Evolutionary conservation across 2,113 vertebrate species (phyloP).

Genomic region (Petrocephalus zakoni): DNA sequence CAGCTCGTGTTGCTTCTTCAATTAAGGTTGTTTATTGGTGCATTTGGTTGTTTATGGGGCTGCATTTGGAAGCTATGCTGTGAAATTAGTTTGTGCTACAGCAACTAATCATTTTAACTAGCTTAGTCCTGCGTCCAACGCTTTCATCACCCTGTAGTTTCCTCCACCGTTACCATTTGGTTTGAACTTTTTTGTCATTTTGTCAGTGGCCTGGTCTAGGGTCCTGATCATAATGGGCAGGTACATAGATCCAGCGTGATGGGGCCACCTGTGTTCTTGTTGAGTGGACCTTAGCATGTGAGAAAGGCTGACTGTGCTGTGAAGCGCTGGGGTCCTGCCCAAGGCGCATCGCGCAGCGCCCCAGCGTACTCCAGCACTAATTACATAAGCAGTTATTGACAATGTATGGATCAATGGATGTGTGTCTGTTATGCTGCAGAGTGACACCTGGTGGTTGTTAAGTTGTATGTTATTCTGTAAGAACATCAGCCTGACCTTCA

Average conservation of each 20-base stretch:
- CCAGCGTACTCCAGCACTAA: not conserved
- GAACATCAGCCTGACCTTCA: not conserved
- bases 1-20: not conserved
- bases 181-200: too few species aligned
- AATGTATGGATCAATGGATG: not conserved
- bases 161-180: not conserved
- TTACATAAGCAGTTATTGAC: not conserved
- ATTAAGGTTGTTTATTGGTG: not conserved
- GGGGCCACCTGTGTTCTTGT: not conserved
- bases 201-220: not conserved
- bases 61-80: not conserved
- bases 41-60: not conserved
- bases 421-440: not conserved
- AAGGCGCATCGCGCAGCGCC: not conserved
- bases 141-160: not conserved
- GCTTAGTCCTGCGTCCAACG: not conserved
- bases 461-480: not conserved
- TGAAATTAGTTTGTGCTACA: not conserved
- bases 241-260: not conserved
- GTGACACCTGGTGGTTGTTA: conserved; percentile 17
- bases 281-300: not conserved
- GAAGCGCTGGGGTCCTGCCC: not conserved
- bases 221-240: not conserved
- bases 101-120: not conserved
- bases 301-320: not conserved